These are phyloP conservation scores for Phenganax subtilis DNA, from an alignment of 92 coral and sea anemone species.

Conservation along the genomic window DNA sequence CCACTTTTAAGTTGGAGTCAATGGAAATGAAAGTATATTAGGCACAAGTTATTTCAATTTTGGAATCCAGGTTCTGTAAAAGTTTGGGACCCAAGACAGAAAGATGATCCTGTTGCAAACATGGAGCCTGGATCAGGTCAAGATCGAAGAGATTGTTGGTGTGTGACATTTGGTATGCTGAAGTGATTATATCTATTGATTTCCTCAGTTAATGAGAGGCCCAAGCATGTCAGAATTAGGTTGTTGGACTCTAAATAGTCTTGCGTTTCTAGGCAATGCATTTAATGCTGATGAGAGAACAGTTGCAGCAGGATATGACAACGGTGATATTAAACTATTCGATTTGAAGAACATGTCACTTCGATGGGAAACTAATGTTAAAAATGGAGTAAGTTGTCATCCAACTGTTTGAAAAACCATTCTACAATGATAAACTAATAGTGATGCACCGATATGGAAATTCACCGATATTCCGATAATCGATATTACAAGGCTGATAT, in stretches of 20 bases:
- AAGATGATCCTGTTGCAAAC: conserved; percentile 90
- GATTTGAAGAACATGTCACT: conserved; percentile 93
- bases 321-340: conserved; percentile 95
- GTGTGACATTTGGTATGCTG: conserved; percentile 96
- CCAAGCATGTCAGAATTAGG: not conserved
- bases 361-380: conserved; percentile 92
- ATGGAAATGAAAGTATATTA: no score
- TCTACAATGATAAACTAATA: no score
- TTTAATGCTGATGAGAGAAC: conserved; percentile 71
- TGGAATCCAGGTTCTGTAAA: conserved; percentile 66
- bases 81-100: conserved; percentile 99
- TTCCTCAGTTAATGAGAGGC: not conserved
- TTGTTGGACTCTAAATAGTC: not conserved
- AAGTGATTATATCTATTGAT: not conserved
- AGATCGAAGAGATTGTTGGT: conserved; percentile 96
- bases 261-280: conserved; percentile 65
- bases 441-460: no score
- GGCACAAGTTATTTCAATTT: no score
- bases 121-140: conserved; percentile 91
- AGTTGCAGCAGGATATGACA: conserved; percentile 98
- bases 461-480: no score
- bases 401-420: no score
- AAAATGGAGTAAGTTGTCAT: conserved; percentile 72
- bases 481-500: no score
- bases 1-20: no score